These are phyloP conservation scores for Thyatira batis DNA, from an alignment of 2,888 invertebrate species.

Conservation along the genomic window DNA sequence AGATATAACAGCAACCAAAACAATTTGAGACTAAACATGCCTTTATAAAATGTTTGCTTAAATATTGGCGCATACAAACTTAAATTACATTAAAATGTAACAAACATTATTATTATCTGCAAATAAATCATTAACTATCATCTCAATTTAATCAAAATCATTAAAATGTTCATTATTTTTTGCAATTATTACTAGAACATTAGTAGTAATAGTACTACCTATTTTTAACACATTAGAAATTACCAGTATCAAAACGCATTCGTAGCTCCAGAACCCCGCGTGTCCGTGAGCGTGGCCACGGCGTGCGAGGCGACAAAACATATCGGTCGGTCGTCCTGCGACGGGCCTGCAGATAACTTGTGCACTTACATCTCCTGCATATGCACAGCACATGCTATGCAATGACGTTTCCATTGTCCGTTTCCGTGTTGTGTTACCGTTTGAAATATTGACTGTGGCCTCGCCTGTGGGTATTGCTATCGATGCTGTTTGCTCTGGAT, in stretches of 20 bases:
- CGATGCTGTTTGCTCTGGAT: background rate
- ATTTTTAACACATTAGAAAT: background rate
- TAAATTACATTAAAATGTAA: no score
- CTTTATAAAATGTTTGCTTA: no score
- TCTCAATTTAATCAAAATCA: no score
- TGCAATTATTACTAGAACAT: no score
- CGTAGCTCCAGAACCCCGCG: conserved; percentile 28
- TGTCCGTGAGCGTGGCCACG: conserved; percentile 46
- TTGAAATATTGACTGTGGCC: background rate
- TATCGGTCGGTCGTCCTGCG: conserved; percentile 54
- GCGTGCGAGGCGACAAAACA: conserved; percentile 73
- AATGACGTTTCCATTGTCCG: conserved; percentile 1
- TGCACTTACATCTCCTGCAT: conserved; percentile 1
- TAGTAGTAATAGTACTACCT: conserved; percentile 17
- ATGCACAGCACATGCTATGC: background rate
- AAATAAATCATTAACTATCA: no score
- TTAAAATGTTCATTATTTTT: no score
- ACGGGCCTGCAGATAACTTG: conserved; percentile 40
- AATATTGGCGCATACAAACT: no score
- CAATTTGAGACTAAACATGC: no score
- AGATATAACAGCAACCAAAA: no score
- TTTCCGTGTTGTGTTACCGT: background rate
- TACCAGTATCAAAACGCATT: conserved; percentile 15
- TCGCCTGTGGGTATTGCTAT: background rate
- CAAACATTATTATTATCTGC: no score